Percentiles rank a stretch among this genome's conserved stretches.
Evolutionary conservation across 92 coral and sea anemone species (phyloP).

Genomic region (Zoanthus solanderi): DNA sequence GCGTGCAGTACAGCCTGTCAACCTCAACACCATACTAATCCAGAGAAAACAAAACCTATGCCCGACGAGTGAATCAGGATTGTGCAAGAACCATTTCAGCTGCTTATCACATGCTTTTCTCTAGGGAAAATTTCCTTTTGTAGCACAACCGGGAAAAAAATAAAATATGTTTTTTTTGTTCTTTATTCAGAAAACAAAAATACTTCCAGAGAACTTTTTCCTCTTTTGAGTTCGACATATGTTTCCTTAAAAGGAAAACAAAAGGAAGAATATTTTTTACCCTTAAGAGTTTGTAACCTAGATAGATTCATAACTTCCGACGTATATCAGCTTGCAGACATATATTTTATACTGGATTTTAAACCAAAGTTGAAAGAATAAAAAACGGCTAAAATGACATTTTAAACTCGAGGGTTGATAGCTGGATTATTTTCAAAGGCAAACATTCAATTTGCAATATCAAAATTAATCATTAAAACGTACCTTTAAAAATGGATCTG

Average conservation of each 20-base stretch:
- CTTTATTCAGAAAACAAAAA: background rate
- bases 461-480: background rate
- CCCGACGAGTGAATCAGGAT: conserved; percentile 16
- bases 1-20: conserved; percentile 41
- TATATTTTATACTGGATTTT: background rate
- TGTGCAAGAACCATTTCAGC: conserved; percentile 16
- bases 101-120: conserved; percentile 42
- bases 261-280: background rate
- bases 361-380: background rate
- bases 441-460: background rate
- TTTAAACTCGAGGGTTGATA: background rate
- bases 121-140: conserved; percentile 15
- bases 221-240: background rate
- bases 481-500: background rate
- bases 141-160: background rate
- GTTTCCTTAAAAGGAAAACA: background rate
- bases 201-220: background rate
- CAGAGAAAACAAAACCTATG: conserved; percentile 37
- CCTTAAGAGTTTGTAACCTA: no score
- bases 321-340: background rate
- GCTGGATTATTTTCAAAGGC: background rate
- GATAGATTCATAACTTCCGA: conserved; percentile 1
- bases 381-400: background rate
- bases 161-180: background rate
- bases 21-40: conserved; percentile 37